A percentile compares a stretch with the other conserved stretches of the same genome.
Conservation (phyloP, 2,113 vertebrate species). For the Eudyptes chrysolophus region DNA sequence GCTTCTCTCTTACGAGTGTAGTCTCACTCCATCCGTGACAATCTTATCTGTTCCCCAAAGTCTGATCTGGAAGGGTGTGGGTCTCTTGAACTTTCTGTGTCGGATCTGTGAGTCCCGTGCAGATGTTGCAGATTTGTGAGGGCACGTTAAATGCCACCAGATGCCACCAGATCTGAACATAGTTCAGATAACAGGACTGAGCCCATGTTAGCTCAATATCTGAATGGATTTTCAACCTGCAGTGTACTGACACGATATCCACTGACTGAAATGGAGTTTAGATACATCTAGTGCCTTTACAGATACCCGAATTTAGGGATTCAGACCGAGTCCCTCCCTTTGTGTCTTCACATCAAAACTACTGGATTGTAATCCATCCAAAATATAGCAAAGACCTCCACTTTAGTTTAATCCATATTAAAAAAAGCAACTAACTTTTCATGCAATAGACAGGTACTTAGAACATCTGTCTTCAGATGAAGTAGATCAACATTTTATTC, state of each 20-base stretch:
- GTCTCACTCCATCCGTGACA: too few species aligned
- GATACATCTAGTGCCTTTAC: not conserved
- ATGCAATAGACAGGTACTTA: not conserved
- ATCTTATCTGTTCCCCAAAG: not conserved
- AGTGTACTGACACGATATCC: rapidly evolving
- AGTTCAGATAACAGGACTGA: not conserved
- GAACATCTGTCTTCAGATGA: not conserved
- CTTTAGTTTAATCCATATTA: not conserved
- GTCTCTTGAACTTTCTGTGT: not conserved
- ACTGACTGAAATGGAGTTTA: not conserved
- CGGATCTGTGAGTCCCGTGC: rapidly evolving
- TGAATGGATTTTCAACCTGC: not conserved
- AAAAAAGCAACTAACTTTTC: not conserved
- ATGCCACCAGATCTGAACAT: too few species aligned
- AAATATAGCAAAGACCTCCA: not conserved
- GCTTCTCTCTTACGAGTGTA: too few species aligned
- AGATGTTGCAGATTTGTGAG: not conserved
- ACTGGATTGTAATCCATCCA: not conserved
- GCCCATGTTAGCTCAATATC: not conserved
- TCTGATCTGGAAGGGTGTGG: not conserved
- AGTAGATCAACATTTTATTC: not conserved
- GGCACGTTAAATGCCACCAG: not conserved
- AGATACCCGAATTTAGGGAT: not conserved
- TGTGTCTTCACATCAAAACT: not conserved
- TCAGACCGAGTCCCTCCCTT: not conserved